Percentiles rank a stretch among this genome's conserved stretches.
These are phyloP conservation scores for Eurypyga helias DNA, from an alignment of 2,113 vertebrate species.

Conservation along the genomic window DNA sequence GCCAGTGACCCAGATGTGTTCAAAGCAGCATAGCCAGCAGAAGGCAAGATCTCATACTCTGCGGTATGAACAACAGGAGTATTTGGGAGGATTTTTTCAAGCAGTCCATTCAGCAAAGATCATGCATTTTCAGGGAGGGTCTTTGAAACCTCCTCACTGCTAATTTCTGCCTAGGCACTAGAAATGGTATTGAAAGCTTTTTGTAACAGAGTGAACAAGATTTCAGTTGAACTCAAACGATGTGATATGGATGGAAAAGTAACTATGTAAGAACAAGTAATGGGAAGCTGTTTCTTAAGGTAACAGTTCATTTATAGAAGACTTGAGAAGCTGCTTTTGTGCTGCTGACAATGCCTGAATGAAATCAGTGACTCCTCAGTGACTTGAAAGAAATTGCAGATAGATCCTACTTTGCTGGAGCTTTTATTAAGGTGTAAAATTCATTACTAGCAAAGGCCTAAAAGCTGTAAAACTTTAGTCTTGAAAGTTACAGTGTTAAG, in stretches of 20 bases:
- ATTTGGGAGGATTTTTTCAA: neutral
- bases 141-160: neutral
- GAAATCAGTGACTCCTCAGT: neutral
- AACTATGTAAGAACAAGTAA: neutral
- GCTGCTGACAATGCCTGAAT: neutral
- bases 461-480: neutral
- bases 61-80: neutral
- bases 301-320: neutral
- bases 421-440: neutral
- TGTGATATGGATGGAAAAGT: neutral
- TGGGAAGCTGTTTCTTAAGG: conserved; percentile 9
- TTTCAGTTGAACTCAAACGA: neutral
- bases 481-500: neutral
- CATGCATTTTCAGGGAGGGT: neutral
- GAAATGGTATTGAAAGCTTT: neutral
- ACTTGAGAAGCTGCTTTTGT: conserved; percentile 40
- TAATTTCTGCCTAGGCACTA: neutral
- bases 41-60: neutral
- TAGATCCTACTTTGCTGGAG: neutral
- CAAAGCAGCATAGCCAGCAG: fast-evolving
- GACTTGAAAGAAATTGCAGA: neutral
- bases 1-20: neutral
- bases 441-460: conserved; percentile 12
- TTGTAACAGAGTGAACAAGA: neutral
- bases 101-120: neutral